Evolutionary conservation across 2,113 vertebrate species (phyloP).

Genomic region (Strix uralensis): DNA sequence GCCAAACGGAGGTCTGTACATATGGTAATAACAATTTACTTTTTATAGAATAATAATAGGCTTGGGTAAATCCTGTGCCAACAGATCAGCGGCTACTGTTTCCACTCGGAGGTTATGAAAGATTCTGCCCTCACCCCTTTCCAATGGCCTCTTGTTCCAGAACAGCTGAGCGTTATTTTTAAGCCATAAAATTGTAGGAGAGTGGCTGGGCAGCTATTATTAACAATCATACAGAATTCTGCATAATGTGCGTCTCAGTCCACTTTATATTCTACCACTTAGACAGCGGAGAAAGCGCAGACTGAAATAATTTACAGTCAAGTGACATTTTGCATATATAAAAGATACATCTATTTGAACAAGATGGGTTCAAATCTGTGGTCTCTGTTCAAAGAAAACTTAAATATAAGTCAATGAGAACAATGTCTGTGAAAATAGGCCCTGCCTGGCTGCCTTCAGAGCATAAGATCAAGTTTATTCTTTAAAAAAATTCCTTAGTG

Average conservation of each 20-base stretch:
- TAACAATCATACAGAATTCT: slow-evolving; percentile 52
- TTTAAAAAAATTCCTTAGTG: background rate
- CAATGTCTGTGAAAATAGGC: background rate
- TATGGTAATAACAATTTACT: slow-evolving; percentile 50
- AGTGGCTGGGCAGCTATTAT: slow-evolving; percentile 50
- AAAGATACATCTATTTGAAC: slow-evolving; percentile 36
- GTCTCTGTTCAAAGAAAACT: slow-evolving; percentile 4
- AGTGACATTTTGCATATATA: slow-evolving; percentile 40
- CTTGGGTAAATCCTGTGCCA: slow-evolving; percentile 51
- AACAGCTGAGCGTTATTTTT: slow-evolving; percentile 63
- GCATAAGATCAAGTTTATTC: background rate
- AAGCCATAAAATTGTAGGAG: slow-evolving; percentile 55
- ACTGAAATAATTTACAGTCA: slow-evolving; percentile 45
- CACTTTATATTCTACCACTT: slow-evolving; percentile 17
- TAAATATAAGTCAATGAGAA: slow-evolving; percentile 14
- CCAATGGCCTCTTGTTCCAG: slow-evolving; percentile 43
- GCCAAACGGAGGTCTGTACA: slow-evolving; percentile 18
- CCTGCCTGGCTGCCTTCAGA: background rate
- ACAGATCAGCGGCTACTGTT: slow-evolving; percentile 51
- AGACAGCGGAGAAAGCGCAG: background rate
- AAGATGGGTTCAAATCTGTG: slow-evolving; percentile 26
- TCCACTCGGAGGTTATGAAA: slow-evolving; percentile 40
- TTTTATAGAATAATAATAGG: slow-evolving; percentile 68
- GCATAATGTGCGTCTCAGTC: slow-evolving; percentile 19
- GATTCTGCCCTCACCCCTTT: slow-evolving; percentile 42